Conservation (phyloP, 2,797 vertebrate genomes). For the Schizothorax lantsangensis region DNA sequence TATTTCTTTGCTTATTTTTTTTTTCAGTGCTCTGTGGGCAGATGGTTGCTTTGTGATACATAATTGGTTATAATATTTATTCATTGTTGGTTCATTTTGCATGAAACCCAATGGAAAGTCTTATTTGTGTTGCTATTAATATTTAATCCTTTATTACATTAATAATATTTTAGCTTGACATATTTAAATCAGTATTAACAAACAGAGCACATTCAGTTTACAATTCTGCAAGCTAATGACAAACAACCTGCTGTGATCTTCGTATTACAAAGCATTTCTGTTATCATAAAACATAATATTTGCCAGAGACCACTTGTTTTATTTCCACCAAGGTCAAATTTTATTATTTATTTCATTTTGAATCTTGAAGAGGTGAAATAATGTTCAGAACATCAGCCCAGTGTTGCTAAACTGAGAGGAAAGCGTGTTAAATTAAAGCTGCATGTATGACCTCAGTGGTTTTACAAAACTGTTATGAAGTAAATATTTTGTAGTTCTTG, state of each 20-base stretch:
- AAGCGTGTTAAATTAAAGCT: neutral
- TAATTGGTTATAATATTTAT: conserved; percentile 2
- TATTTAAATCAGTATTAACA: neutral
- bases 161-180: conserved; percentile 7
- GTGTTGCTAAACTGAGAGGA: neutral
- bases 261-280: neutral
- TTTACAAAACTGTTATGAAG: neutral
- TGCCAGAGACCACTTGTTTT: neutral
- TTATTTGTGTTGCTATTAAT: neutral
- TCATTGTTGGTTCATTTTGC: conserved; percentile 9
- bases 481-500: conserved; percentile 2
- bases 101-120: neutral
- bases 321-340: neutral
- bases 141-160: neutral
- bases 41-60: conserved; percentile 1
- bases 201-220: neutral
- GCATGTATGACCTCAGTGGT: neutral
- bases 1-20: neutral
- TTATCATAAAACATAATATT: conserved; percentile 6
- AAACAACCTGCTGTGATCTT: neutral
- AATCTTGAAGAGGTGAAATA: conserved; percentile 5
- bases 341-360: neutral
- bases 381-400: neutral
- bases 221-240: neutral
- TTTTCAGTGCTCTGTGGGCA: neutral